Evolutionary conservation across 1,140 invertebrate species (phyloP), one percentile per base, ranked within the genome.

Genomic region (Bilobella aurantiaca): DNA sequence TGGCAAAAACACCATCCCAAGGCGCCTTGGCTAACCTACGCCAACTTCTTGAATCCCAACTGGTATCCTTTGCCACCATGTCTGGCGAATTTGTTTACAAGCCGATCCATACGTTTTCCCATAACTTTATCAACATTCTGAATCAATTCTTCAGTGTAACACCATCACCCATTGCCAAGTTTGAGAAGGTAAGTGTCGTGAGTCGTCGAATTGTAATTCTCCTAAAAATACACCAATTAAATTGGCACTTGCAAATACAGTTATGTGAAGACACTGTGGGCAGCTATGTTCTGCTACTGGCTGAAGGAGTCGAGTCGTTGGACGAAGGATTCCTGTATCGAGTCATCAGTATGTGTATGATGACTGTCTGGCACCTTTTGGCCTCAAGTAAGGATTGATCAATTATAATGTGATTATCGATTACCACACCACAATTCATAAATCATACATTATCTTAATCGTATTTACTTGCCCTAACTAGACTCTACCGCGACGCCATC

Each of bases 351-450:
- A 70, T 69, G 47, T 59, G 58, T 30, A 61, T 73, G 2, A 68
- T 69, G 64, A 66, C 57, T 1, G 70, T 69, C 34, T 68, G 67
- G 68, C 32, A 64, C 32, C 63, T 73, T 23, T 66, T 70, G 60
- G 34, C 56, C 18, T 21, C 25, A 1, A 65, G 29, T 46, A 29
- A 30, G 32, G 25, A 28, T 42, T n/a, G n/a, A n/a, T n/a, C n/a
- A n/a, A n/a, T n/a, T n/a, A n/a, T n/a, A n/a, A n/a, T n/a, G n/a
- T n/a, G n/a, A n/a, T n/a, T n/a, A n/a, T n/a, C n/a, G n/a, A n/a
- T n/a, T n/a, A n/a, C n/a, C n/a, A n/a, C n/a, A n/a, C n/a, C n/a
- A n/a, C n/a, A n/a, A n/a, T n/a, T n/a, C n/a, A n/a, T n/a, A n/a
- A n/a, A n/a, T n/a, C n/a, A n/a, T n/a, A n/a, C n/a, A n/a, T n/a